These are phyloP conservation scores for Tetragnatha montana DNA, from an alignment of 2,888 invertebrate species.

Conservation along the genomic window DNA sequence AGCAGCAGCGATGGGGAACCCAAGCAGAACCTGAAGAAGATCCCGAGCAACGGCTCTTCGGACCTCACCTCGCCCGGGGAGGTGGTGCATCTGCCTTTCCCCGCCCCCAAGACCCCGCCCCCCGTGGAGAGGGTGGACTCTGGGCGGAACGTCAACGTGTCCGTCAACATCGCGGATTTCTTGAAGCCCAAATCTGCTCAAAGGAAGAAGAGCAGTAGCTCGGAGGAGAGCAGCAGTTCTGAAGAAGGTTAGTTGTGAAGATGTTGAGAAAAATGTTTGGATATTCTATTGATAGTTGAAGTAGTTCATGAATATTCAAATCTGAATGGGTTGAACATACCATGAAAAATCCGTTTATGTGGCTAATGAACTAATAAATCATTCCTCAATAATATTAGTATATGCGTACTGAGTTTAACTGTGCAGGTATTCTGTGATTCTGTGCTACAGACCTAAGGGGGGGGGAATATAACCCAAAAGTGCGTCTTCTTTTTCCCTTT, in stretches of 20 bases:
- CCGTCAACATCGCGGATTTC: slow-evolving; percentile 64
- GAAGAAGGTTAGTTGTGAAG: slow-evolving; percentile 35
- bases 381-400: no score
- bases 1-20: neutral
- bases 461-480: no score
- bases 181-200: slow-evolving; percentile 50
- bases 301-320: no score
- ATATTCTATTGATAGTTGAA: no score
- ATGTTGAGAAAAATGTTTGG: no score
- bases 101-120: slow-evolving; percentile 34
- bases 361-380: no score
- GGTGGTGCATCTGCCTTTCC: slow-evolving; percentile 62
- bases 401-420: no score
- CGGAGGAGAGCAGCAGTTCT: slow-evolving; percentile 15
- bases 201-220: slow-evolving; percentile 31
- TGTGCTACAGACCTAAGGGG: no score
- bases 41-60: slow-evolving; percentile 61
- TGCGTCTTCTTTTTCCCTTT: no score
- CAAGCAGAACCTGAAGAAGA: slow-evolving; percentile 31
- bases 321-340: no score
- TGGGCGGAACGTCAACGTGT: slow-evolving; percentile 63
- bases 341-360: no score
- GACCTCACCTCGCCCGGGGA: slow-evolving; percentile 62
- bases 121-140: slow-evolving; percentile 62
- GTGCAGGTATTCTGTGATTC: no score